phyloP scores from a whole-genome alignment of 2,113 vertebrate genomes.

The Grus americana region DNA sequence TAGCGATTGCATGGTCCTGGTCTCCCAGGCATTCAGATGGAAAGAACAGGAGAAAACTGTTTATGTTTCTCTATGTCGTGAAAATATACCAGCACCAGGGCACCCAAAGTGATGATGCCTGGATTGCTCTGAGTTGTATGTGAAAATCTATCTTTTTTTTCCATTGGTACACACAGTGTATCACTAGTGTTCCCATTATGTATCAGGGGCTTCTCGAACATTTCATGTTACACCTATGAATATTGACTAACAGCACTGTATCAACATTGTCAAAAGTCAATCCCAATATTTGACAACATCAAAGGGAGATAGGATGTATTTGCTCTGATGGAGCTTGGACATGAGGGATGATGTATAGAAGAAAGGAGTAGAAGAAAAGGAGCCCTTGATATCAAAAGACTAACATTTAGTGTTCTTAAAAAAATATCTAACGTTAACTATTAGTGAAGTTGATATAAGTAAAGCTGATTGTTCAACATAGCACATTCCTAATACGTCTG shows the following conservation, averaged over 20 bases:
- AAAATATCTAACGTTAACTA: not conserved
- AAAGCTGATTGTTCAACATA: not conserved
- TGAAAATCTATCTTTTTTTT: not conserved
- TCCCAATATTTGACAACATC: conserved; percentile 12
- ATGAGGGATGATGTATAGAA: not conserved
- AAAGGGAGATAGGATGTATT: conserved; percentile 5
- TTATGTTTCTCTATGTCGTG: conserved; percentile 13
- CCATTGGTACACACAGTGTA: not conserved
- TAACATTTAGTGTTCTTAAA: not conserved
- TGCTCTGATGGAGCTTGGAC: not conserved
- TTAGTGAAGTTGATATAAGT: not conserved
- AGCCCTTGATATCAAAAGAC: not conserved
- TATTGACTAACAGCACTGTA: conserved; percentile 16
- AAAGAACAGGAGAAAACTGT: conserved; percentile 1
- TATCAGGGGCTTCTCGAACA: not conserved
- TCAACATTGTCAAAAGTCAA: conserved; percentile 4
- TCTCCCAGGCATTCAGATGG: not conserved
- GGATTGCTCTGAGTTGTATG: not conserved
- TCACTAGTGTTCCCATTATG: not conserved
- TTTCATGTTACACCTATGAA: conserved; percentile 21
- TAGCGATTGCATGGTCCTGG: not conserved
- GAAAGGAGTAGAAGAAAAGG: not conserved
- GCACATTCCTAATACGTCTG: not conserved
- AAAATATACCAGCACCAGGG: not conserved
- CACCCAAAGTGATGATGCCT: not conserved